Conservation (phyloP, 2,113 vertebrate species). For the Pseudonaja textilis region DNA sequence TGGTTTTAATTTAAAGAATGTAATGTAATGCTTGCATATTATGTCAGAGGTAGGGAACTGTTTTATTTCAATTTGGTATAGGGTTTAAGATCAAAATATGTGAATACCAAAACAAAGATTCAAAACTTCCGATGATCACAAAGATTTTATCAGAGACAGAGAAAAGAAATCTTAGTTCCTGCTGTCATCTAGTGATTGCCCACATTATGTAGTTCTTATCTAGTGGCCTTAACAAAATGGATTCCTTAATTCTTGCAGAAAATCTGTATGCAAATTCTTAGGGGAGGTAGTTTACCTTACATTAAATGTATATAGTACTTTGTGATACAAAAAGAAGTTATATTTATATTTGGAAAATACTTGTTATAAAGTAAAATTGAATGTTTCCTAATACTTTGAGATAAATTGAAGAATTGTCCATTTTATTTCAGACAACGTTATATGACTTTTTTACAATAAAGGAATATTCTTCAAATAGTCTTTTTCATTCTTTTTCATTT, state of each 20-base stretch:
- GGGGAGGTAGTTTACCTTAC: not conserved
- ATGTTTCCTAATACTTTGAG: not conserved
- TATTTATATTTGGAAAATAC: constrained; percentile 22
- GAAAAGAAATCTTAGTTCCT: not conserved
- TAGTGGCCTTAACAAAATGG: not conserved
- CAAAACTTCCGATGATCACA: not conserved
- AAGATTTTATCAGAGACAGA: not conserved
- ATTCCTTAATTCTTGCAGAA: not conserved
- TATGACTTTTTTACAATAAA: constrained; percentile 55
- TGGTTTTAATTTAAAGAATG: not conserved
- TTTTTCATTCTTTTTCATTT: constrained; percentile 11
- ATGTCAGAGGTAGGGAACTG: not conserved
- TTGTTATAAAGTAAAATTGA: constrained; percentile 12
- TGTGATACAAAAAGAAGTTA: constrained; percentile 26
- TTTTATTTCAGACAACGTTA: constrained; percentile 20
- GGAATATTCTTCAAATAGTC: not conserved
- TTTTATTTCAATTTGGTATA: not conserved
- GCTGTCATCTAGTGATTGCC: not conserved
- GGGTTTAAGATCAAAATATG: not conserved
- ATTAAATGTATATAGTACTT: not conserved
- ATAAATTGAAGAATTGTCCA: not conserved
- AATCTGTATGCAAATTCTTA: not conserved
- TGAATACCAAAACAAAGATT: not conserved
- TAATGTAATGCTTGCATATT: not conserved
- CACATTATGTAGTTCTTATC: not conserved